phyloP scores from a whole-genome alignment of 2,888 invertebrate genomes.

The Fragum whitleyi region DNA sequence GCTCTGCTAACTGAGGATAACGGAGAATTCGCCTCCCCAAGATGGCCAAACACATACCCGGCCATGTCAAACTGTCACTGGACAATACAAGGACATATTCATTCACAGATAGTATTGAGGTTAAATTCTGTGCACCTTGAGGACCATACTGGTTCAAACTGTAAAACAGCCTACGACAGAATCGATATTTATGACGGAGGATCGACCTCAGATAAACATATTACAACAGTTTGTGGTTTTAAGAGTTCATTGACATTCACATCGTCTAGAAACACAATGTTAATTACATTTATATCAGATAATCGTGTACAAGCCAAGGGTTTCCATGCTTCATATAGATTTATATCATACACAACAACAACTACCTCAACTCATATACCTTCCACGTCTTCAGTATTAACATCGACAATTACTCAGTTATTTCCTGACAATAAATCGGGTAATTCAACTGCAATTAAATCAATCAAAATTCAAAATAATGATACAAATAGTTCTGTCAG shows the following conservation, averaged over 20 bases:
- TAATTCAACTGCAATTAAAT: neutral
- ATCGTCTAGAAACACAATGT: slow-evolving; percentile 71
- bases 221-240: slow-evolving; percentile 71
- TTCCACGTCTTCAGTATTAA: slow-evolving; percentile 28
- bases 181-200: slow-evolving; percentile 73
- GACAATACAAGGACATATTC: slow-evolving; percentile 75
- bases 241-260: slow-evolving; percentile 62
- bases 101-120: slow-evolving; percentile 71
- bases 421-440: neutral
- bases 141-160: slow-evolving; percentile 75
- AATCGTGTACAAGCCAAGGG: slow-evolving; percentile 77
- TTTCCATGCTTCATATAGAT: slow-evolving; percentile 80
- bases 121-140: slow-evolving; percentile 80
- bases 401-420: slow-evolving; percentile 4
- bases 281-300: slow-evolving; percentile 78
- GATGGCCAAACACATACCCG: slow-evolving; percentile 80
- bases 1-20: slow-evolving; percentile 72
- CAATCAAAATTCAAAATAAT: neutral
- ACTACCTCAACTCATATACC: slow-evolving; percentile 38
- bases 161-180: slow-evolving; percentile 74
- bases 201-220: slow-evolving; percentile 45
- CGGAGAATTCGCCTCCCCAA: slow-evolving; percentile 81
- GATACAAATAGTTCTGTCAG: neutral
- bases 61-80: slow-evolving; percentile 76
- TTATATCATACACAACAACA: slow-evolving; percentile 59